phyloP scores from a whole-genome alignment of 2,888 invertebrate genomes.

The Leptopilina syphax region DNA sequence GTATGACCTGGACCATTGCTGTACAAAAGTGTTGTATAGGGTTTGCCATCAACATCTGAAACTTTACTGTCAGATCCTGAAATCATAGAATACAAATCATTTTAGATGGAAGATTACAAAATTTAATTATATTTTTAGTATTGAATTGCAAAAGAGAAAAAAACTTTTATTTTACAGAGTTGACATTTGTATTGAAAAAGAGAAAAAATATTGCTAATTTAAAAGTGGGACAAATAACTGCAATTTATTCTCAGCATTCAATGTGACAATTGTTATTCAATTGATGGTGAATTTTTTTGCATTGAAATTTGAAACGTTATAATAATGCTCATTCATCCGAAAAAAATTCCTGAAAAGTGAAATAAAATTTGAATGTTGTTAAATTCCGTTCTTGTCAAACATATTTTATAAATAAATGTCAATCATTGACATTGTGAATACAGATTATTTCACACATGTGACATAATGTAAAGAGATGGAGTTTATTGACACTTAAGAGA shows the following conservation, averaged over 20 bases:
- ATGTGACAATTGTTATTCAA: neutral
- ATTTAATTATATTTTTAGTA: neutral
- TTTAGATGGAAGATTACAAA: neutral
- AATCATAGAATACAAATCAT: conserved; percentile 48
- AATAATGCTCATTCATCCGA: neutral
- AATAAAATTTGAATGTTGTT: neutral
- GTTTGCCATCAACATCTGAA: conserved; percentile 86
- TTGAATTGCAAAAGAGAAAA: neutral
- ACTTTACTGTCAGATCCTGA: conserved; percentile 86
- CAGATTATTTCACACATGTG: no score
- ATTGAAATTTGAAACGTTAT: neutral
- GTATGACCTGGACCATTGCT: conserved; percentile 88
- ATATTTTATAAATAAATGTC: no score
- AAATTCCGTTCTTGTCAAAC: no score
- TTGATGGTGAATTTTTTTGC: neutral
- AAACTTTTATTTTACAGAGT: no score
- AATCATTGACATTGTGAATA: no score
- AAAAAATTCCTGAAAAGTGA: neutral
- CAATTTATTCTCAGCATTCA: neutral
- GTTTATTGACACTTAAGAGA: no score
- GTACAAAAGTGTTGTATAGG: conserved; percentile 87
- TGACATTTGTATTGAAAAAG: neutral
- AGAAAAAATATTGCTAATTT: neutral
- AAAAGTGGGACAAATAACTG: neutral
- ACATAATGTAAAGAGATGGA: no score